phyloP scores from a whole-genome alignment of 1,140 invertebrate species.

The Brachionus calyciflorus region DNA sequence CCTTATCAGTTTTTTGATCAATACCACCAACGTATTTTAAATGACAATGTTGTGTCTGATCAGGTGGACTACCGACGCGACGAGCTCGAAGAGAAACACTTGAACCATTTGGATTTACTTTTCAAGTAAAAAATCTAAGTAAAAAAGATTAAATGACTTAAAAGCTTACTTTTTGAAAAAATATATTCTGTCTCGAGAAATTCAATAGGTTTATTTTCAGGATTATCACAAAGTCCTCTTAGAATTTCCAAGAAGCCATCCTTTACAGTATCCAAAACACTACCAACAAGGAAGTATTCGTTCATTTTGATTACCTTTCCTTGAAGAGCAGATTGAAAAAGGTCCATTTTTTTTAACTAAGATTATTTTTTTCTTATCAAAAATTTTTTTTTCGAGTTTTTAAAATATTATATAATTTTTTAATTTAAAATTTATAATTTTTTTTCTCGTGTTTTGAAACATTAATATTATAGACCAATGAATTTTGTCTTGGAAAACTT shows the following conservation, averaged over 20 bases:
- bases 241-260: slow-evolving; percentile 42
- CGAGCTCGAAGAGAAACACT: slow-evolving; percentile 8
- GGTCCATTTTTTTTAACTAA: slow-evolving; percentile 17
- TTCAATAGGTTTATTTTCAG: slow-evolving; percentile 28
- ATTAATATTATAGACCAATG: too few species aligned
- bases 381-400: neutral
- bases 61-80: neutral
- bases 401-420: neutral
- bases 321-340: slow-evolving; percentile 25
- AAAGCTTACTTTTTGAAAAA: neutral
- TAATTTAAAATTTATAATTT: neutral
- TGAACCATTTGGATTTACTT: slow-evolving; percentile 33
- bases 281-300: slow-evolving; percentile 44
- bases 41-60: neutral
- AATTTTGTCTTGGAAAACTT: too few species aligned
- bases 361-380: neutral
- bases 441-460: too few species aligned
- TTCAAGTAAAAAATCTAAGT: neutral
- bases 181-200: slow-evolving; percentile 43
- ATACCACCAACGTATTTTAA: slow-evolving; percentile 21
- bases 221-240: slow-evolving; percentile 33
- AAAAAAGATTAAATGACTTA: neutral
- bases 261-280: slow-evolving; percentile 22
- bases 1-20: slow-evolving; percentile 41
- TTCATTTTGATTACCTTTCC: slow-evolving; percentile 34